These are phyloP conservation scores for Stratiomys singularior DNA, from an alignment of 2,888 invertebrate species.

Conservation along the genomic window DNA sequence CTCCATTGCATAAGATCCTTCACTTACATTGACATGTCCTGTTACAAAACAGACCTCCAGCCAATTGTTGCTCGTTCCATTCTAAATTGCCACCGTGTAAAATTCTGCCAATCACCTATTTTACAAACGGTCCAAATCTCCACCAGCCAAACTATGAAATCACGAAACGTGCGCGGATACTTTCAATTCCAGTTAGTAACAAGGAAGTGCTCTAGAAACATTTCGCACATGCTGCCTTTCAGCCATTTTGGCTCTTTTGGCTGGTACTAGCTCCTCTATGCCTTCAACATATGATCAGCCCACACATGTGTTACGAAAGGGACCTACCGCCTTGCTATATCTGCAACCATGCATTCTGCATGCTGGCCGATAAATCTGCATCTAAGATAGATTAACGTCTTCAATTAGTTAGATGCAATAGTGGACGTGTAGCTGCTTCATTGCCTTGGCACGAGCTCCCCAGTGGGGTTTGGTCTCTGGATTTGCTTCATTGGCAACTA, in stretches of 20 bases:
- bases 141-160: background rate
- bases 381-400: constrained; percentile 2
- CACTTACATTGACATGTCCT: background rate
- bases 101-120: background rate
- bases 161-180: background rate
- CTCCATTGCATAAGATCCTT: background rate
- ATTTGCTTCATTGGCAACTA: background rate
- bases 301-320: background rate
- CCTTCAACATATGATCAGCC: background rate
- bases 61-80: background rate
- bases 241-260: background rate
- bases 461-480: too few relatives aligned
- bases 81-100: background rate
- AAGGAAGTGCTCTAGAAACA: background rate
- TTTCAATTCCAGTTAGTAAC: background rate
- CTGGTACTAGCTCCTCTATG: background rate
- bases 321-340: background rate
- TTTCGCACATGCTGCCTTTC: background rate
- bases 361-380: background rate
- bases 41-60: background rate
- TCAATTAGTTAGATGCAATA: constrained; percentile 14
- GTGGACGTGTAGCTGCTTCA: background rate
- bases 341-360: background rate
- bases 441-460: background rate
- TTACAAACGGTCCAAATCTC: background rate